A percentile compares a stretch with the other conserved stretches of the same genome.
These are phyloP conservation scores for Lycia hirtaria DNA, from an alignment of 2,888 invertebrate species.

Conservation along the genomic window DNA sequence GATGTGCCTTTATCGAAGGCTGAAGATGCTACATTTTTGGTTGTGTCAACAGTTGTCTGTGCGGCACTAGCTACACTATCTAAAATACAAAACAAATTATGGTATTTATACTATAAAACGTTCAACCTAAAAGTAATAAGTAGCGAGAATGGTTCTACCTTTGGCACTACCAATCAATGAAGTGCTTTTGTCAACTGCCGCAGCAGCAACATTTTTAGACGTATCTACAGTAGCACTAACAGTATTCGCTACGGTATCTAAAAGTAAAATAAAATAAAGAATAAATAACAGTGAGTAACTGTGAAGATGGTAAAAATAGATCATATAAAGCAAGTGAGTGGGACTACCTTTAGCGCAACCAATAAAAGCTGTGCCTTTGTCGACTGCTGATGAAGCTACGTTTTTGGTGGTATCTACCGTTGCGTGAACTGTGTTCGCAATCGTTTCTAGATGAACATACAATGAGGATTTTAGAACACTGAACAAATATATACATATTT, in stretches of 20 bases:
- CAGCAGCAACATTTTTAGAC: slow-evolving; percentile 48
- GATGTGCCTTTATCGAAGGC: slow-evolving; percentile 42
- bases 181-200: slow-evolving; percentile 47
- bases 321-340: background rate
- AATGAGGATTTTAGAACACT: background rate
- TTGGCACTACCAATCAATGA: slow-evolving; percentile 39
- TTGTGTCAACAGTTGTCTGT: slow-evolving; percentile 26
- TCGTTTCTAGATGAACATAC: slow-evolving; percentile 52
- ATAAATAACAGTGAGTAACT: slow-evolving; percentile 1
- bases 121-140: background rate
- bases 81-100: slow-evolving; percentile 10
- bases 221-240: slow-evolving; percentile 43
- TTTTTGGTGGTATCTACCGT: slow-evolving; percentile 62
- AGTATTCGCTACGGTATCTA: slow-evolving; percentile 41
- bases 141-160: slow-evolving; percentile 26
- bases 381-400: slow-evolving; percentile 55
- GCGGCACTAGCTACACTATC: slow-evolving; percentile 24
- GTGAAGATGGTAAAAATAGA: background rate
- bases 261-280: slow-evolving; percentile 12
- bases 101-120: background rate
- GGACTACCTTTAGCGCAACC: slow-evolving; percentile 57
- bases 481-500: background rate
- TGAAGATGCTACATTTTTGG: slow-evolving; percentile 44
- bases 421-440: slow-evolving; percentile 50
- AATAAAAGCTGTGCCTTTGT: slow-evolving; percentile 52